phyloP scores from a whole-genome alignment of 2,888 invertebrate genomes.

The Hypselothyrea guttata region DNA sequence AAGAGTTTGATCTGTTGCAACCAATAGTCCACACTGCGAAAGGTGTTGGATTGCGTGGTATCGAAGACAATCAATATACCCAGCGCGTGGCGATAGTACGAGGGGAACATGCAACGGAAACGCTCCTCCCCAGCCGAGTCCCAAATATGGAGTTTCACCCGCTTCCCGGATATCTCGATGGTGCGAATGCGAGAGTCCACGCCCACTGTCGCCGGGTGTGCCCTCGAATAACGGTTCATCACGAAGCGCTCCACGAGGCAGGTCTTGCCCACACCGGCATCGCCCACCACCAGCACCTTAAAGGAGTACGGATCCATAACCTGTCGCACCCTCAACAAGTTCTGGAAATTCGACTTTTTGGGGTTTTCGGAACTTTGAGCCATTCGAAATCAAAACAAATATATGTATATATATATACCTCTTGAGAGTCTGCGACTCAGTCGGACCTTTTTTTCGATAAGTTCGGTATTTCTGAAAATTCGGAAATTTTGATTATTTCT shows the following conservation, averaged over 20 bases:
- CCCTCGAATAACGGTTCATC: conserved; percentile 99
- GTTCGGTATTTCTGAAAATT: too few species aligned
- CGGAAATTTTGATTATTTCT: too few species aligned
- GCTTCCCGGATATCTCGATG: conserved; percentile 98
- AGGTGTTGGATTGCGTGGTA: conserved; percentile 97
- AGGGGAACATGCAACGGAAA: conserved; percentile 96
- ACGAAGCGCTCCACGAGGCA: conserved; percentile 98
- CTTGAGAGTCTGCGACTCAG: too few species aligned
- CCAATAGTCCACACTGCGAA: conserved; percentile 99
- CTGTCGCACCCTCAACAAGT: too few species aligned
- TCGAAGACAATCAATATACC: conserved; percentile 99
- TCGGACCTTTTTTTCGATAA: too few species aligned
- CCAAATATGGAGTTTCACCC: conserved; percentile 97
- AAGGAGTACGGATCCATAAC: conserved; percentile 83
- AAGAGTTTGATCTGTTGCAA: conserved; percentile 98
- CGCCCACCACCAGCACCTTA: conserved; percentile 99
- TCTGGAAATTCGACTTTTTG: too few species aligned
- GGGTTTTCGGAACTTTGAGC: too few species aligned
- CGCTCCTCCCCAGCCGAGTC: conserved; percentile 97
- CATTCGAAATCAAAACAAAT: too few species aligned
- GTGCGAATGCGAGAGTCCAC: conserved; percentile 99
- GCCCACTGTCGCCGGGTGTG: conserved; percentile 99
- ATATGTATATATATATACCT: too few species aligned
- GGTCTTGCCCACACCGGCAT: conserved; percentile 98
- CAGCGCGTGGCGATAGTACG: conserved; percentile 97